These are phyloP conservation scores for Fabriciana adippe DNA, from an alignment of 2,888 invertebrate species.

Conservation along the genomic window DNA sequence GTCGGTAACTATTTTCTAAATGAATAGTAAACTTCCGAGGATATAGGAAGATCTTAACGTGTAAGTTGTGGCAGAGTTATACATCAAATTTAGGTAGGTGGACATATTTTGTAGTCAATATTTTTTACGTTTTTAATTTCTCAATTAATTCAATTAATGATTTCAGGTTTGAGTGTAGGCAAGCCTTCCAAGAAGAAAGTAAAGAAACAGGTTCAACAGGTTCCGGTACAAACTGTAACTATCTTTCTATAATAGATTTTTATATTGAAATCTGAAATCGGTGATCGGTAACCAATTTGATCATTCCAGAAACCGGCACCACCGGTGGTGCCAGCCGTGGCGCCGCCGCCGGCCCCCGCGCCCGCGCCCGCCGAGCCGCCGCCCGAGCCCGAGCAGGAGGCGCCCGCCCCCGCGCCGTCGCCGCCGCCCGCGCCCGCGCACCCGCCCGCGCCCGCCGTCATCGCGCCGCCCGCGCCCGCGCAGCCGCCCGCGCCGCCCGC, in stretches of 20 bases:
- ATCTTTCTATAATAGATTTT: conserved; percentile 33
- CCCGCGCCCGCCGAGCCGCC: conserved; percentile 53
- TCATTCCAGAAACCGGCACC: conserved; percentile 39
- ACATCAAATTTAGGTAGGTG: conserved; percentile 31
- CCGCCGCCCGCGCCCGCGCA: conserved; percentile 50
- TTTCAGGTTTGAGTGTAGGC: conserved; percentile 67
- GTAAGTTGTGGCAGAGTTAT: neutral
- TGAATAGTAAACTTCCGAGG: conserved; percentile 1
- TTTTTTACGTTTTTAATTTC: neutral
- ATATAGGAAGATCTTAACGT: conserved; percentile 5
- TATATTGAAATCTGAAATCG: neutral
- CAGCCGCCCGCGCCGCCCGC: conserved; percentile 54
- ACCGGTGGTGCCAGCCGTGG: conserved; percentile 45
- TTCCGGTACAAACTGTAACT: conserved; percentile 72
- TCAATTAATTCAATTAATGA: conserved; percentile 14
- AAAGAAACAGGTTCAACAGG: conserved; percentile 67
- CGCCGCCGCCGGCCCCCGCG: conserved; percentile 48
- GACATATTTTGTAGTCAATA: conserved; percentile 11
- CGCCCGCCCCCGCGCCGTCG: conserved; percentile 28
- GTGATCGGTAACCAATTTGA: neutral
- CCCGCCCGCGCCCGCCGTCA: conserved; percentile 46
- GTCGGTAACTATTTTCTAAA: neutral
- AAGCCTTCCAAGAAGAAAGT: conserved; percentile 74
- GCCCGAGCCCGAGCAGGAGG: conserved; percentile 41
- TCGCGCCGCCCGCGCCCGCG: conserved; percentile 15